Evolutionary conservation across 2,888 invertebrate species (phyloP).

Genomic region (Lymantria dispar): DNA sequence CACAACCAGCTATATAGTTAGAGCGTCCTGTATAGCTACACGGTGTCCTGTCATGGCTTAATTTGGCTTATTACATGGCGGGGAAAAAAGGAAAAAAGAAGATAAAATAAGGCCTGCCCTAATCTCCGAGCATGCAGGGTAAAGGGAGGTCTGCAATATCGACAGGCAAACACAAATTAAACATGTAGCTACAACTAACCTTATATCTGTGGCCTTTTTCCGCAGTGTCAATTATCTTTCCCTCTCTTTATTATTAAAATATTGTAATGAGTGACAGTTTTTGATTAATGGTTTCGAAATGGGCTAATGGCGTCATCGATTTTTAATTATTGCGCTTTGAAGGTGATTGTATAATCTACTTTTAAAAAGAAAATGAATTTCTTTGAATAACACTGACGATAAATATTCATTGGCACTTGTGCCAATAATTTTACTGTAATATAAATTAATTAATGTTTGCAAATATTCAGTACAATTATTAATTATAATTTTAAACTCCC

Average conservation of each 20-base stretch:
- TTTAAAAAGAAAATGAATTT: background rate
- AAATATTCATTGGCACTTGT: no score
- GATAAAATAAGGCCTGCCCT: conserved; percentile 40
- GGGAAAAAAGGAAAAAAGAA: conserved; percentile 45
- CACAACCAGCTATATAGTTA: background rate
- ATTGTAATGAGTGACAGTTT: conserved; percentile 32
- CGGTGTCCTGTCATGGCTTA: conserved; percentile 40
- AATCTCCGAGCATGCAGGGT: conserved; percentile 30
- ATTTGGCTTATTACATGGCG: conserved; percentile 51
- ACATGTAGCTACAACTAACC: conserved; percentile 18
- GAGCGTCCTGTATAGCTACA: conserved; percentile 7
- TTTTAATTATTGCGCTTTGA: conserved; percentile 2
- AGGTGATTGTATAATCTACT: background rate
- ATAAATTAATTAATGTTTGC: no score
- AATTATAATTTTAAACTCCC: no score
- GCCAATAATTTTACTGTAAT: no score
- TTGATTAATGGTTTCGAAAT: conserved; percentile 33
- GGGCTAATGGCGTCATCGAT: conserved; percentile 27
- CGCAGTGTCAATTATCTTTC: conserved; percentile 7
- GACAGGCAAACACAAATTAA: conserved; percentile 51
- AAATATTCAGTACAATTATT: no score
- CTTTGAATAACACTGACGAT: background rate
- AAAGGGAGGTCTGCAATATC: conserved; percentile 44
- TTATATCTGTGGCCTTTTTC: conserved; percentile 21
- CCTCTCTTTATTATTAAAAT: conserved; percentile 28